Conservation (phyloP, 2,113 vertebrate species). For the Calcarius ornatus region DNA sequence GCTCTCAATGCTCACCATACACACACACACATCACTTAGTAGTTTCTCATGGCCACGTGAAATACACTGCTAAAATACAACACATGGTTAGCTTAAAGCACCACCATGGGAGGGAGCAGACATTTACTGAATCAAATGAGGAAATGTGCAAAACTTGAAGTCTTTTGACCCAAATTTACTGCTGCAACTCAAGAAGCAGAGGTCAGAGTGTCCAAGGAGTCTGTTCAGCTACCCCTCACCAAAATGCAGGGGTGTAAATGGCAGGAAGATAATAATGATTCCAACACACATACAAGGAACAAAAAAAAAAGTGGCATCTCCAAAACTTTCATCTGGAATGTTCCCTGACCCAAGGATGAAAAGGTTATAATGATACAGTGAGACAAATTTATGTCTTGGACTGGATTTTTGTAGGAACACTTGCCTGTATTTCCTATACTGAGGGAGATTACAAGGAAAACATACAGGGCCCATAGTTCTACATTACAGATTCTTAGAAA, state of each 20-base stretch:
- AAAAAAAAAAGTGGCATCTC: background rate
- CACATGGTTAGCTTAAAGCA: background rate
- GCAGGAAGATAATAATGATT: background rate
- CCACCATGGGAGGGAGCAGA: background rate
- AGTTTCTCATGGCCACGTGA: background rate
- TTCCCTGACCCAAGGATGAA: background rate
- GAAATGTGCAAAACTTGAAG: background rate
- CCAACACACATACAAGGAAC: background rate
- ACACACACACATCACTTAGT: background rate
- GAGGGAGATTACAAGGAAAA: background rate
- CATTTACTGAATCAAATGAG: background rate
- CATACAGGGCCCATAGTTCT: background rate
- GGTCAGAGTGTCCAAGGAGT: background rate
- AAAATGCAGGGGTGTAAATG: background rate
- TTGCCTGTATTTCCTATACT: background rate
- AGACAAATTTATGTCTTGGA: background rate
- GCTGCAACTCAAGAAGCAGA: background rate
- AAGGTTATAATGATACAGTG: rapidly evolving
- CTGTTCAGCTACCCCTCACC: background rate
- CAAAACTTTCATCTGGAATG: background rate
- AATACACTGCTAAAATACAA: background rate
- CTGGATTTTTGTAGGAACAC: background rate
- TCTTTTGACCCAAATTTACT: background rate
- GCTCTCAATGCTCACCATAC: background rate
- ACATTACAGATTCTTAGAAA: background rate